Base-by-base conservation (phyloP, 2,113 vertebrate species). In the Jaculus jaculus region DNA sequence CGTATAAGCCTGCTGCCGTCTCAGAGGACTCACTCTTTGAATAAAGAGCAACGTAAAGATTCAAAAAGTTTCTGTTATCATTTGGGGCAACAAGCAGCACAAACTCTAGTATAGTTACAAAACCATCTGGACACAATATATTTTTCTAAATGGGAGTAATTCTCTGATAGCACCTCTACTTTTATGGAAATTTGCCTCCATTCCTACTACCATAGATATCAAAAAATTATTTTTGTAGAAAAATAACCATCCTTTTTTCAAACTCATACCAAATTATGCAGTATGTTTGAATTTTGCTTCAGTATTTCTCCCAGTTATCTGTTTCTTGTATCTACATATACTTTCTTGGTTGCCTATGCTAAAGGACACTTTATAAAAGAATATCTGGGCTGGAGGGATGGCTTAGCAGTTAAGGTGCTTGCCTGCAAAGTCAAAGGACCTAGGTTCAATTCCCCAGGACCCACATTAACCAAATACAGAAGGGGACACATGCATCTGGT, bases 181-280 rank as follows among this genome's bases (percentile, higher is more conserved):
- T 79, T 66, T 83, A 30, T 77, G 51, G 51, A 78, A 61, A 63
- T 65, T 23, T 66, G 34, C 71, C 71, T 91, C 28, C 20, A 79
- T 24, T 65, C 51, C 28, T 80, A 47, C 12, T 34, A 81, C 26
- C 47, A 47, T 42, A 4, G 47, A 63, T n/a, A 78, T 85, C 54
- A 94, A 39, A 61, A 85, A 82, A 88, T 85, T 74, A 32, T 66
- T 39, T 92, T 91, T 12, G 37, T 81, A 84, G 3, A 13, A 73
- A 89, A 82, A 60, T 90, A 90, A 75, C 26, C 34, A 84, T n/a
- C 58, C 39, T 65, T 66, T 77, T 24, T 72, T 69, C n/a, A 93
- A 82, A 81, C 72, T 84, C 84, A 90, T 66, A 87, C 58, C 18
- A 86, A 91, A 32, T 74, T 81, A 71, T 13, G 3, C 58, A 89